These are phyloP conservation scores for Schrankia costaestrigalis DNA, from an alignment of 2,888 invertebrate genomes.

Conservation along the genomic window DNA sequence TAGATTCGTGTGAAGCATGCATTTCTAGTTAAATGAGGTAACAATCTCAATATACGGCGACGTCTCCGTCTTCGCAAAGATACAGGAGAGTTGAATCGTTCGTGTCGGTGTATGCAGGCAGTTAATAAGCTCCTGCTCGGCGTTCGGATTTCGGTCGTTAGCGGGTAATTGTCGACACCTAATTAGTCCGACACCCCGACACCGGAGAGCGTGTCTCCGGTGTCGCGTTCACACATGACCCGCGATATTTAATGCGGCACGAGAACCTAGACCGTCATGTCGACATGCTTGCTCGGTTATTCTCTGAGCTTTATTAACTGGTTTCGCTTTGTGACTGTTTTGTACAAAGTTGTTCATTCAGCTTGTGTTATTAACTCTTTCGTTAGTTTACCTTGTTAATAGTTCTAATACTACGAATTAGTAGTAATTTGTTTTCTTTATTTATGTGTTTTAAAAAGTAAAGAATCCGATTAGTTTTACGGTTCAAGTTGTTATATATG, in stretches of 20 bases:
- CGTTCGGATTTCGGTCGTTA: conserved; percentile 73
- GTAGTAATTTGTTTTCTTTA: too few species aligned
- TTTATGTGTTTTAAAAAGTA: too few species aligned
- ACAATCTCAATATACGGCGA: conserved; percentile 21
- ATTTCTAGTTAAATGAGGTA: conserved; percentile 20
- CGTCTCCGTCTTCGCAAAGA: conserved; percentile 27
- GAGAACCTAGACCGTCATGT: conserved; percentile 23
- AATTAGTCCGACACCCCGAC: conserved; percentile 64
- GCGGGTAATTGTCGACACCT: conserved; percentile 72
- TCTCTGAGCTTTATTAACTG: conserved; percentile 20
- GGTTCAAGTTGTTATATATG: too few species aligned
- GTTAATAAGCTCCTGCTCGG: conserved; percentile 63
- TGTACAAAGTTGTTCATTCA: too few species aligned
- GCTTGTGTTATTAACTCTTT: too few species aligned
- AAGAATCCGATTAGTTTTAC: too few species aligned
- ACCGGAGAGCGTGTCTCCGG: conserved; percentile 57
- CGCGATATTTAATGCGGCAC: conserved; percentile 53
- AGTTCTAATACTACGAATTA: too few species aligned
- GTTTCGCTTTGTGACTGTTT: background rate
- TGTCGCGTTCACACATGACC: conserved; percentile 69
- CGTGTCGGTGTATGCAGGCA: conserved; percentile 33
- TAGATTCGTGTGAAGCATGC: too few species aligned
- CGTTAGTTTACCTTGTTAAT: too few species aligned
- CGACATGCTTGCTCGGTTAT: conserved; percentile 12
- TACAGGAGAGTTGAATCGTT: conserved; percentile 43